These are phyloP conservation scores for Thyatira batis DNA, from an alignment of 2,888 invertebrate species.

Conservation along the genomic window DNA sequence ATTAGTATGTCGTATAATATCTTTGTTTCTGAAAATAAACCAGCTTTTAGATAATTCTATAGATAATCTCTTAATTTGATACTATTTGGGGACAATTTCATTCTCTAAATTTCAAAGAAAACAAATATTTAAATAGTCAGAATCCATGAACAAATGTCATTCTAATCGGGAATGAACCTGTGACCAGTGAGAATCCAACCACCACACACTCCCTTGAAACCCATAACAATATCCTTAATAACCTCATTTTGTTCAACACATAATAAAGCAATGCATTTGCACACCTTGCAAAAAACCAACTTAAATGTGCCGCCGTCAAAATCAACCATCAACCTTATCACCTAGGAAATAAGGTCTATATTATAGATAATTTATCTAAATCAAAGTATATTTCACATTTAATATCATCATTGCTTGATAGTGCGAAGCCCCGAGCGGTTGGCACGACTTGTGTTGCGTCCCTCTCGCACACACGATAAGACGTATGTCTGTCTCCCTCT, in stretches of 20 bases:
- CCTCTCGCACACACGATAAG: slow-evolving; percentile 24
- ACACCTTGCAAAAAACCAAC: slow-evolving; percentile 35
- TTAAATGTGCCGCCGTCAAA: slow-evolving; percentile 22
- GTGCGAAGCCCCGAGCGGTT: slow-evolving; percentile 60
- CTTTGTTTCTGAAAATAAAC: too few relatives aligned
- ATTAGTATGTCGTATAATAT: too few relatives aligned
- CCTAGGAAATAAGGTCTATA: slow-evolving; percentile 34
- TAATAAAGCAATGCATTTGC: slow-evolving; percentile 65
- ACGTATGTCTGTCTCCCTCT: slow-evolving; percentile 38
- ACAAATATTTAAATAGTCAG: too few relatives aligned
- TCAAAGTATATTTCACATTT: slow-evolving; percentile 50
- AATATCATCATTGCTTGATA: slow-evolving; percentile 66
- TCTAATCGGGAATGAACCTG: too few relatives aligned
- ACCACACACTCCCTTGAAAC: too few relatives aligned
- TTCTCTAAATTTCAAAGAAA: too few relatives aligned
- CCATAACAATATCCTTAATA: slow-evolving; percentile 57
- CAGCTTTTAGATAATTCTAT: too few relatives aligned
- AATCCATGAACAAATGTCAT: too few relatives aligned
- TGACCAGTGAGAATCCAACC: neutral
- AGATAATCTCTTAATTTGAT: too few relatives aligned
- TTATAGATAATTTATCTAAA: slow-evolving; percentile 34
- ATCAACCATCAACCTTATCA: slow-evolving; percentile 32
- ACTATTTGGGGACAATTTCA: too few relatives aligned
- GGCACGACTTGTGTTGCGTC: slow-evolving; percentile 44
- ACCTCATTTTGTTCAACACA: slow-evolving; percentile 67